Evolutionary conservation across 2,113 vertebrate genomes (phyloP), one percentile per base, ranked within the genome.

Genomic region (Hippoglossus stenolepis): DNA sequence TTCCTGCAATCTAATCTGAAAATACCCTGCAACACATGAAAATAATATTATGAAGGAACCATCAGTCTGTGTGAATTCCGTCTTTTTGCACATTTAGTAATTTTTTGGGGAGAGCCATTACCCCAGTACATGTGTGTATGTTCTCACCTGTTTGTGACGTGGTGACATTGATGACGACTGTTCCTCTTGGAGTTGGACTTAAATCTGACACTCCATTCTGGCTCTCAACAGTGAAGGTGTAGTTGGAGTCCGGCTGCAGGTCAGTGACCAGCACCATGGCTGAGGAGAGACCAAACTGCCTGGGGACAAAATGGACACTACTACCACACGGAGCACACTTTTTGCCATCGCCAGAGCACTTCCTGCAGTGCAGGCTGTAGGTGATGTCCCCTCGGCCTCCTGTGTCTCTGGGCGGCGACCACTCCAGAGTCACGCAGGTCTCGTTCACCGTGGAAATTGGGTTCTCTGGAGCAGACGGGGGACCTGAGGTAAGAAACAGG

Each of bases 361-460:
- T 95, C 79, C 90, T 93, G 91, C 95, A 96, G 75, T 92, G 91
- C 51, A 96, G 69, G 77, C 92, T 95, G 91, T 96, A 96, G 78
- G 90, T 93, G 78, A 95, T 75, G 74, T 96, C 95, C 4, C 92
- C 91, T 8, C 95, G 85, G 21, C 95, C 95, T 1, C 95, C 95
- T 0, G 85, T 89, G 68, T 96, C 95, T 43, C 90, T 88, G 0
- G 95, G 95, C 0, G 94, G 89, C 0, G 92, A 94, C 95, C 95
- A 96, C 87, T 96, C 95, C 82, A 96, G 84, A 5, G 93, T 93
- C 66, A 96, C 93, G 2, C 95, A 95, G 21, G 95, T 96, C 83
- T 96, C 95, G 13, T 96, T 96, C 47, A 94, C 92, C 0, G 93
- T 95, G 26, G 94, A 94, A 69, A 96, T 93, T n/a, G 93, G 92